Base-by-base conservation (phyloP, 2,113 vertebrate species). In the Gasterosteus aculeatus region DNA sequence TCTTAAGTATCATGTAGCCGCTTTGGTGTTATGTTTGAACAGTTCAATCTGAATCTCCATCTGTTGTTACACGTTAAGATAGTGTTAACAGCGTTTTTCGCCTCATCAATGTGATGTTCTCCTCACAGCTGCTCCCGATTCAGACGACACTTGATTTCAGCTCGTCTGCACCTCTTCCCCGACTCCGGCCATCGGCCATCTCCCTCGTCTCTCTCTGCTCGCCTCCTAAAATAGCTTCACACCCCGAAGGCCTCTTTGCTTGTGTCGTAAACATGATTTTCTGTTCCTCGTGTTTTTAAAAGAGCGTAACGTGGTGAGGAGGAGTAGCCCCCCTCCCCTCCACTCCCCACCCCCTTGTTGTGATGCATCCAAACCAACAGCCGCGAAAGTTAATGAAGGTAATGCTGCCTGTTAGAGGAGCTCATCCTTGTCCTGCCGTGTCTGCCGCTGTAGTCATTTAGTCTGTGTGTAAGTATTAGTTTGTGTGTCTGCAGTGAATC, bases 141-240 rank as follows among this genome's bases (percentile, higher is more conserved):
- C 69, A 31, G 31, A 54, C 53, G 31, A 68, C 42, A 26, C 33
- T 72, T 58, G 35, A 73, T 39, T 80, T 33, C 66, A 72, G 29
- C 31, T 80, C 7, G 79, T 81, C 86, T 81, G 35, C 80, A 63
- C 69, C 16, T 81, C 69, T 57, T 51, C 15, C 44, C 18, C 53
- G 0, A 69, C 22, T 41, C 56, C 2, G 38, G 16, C 47, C 14
- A 3, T 49, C 22, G 22, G 22, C 22, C 22, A 26, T 26, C 22
- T 47, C 49, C 73, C 31, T 16, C 18, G 3, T 19, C 15, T 66
- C 19, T 39, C 10, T 33, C 15, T 58, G 31, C 18, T 58, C 19
- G 0, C n/a, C 18, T 69, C 31, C 47, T 39, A 15, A 78, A 60
- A 54, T 57, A 70, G n/a, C 33, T 54, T 7, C 6, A 10, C 72